Conservation (phyloP, 2,797 vertebrate genomes). For the Aselliscus stoliczkanus region DNA sequence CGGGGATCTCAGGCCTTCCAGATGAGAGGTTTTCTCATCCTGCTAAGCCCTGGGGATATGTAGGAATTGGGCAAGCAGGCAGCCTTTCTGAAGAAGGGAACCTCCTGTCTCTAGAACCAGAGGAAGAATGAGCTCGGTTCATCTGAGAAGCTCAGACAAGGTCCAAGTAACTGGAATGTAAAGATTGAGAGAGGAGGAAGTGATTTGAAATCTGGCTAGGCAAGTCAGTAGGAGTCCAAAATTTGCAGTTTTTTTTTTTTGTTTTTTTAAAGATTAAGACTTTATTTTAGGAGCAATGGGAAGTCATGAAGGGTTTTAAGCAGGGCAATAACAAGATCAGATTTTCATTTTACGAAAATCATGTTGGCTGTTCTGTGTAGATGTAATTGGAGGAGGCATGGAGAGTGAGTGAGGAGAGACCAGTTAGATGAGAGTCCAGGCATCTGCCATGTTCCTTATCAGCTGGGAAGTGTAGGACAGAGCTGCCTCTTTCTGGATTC, state of each 20-base stretch:
- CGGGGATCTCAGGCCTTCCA: background rate
- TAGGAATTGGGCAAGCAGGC: background rate
- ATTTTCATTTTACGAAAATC: slow-evolving; percentile 22
- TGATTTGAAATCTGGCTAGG: background rate
- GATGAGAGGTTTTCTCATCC: background rate
- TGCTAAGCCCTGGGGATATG: background rate
- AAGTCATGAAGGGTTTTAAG: background rate
- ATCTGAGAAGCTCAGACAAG: background rate
- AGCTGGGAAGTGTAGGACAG: background rate
- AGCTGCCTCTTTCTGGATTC: background rate
- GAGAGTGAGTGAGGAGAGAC: background rate
- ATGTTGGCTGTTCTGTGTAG: background rate
- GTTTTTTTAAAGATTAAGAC: background rate
- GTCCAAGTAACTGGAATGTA: background rate
- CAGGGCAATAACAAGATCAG: background rate
- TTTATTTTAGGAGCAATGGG: background rate
- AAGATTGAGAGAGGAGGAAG: background rate
- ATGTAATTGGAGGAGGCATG: background rate
- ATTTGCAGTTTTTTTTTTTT: background rate
- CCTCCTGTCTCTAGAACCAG: background rate
- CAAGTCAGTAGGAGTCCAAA: background rate
- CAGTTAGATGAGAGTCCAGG: background rate
- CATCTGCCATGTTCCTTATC: background rate
- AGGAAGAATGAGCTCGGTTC: background rate
- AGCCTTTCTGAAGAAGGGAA: background rate